Evolutionary conservation across 2,888 invertebrate genomes (phyloP).

Genomic region (Polietes domitor): DNA sequence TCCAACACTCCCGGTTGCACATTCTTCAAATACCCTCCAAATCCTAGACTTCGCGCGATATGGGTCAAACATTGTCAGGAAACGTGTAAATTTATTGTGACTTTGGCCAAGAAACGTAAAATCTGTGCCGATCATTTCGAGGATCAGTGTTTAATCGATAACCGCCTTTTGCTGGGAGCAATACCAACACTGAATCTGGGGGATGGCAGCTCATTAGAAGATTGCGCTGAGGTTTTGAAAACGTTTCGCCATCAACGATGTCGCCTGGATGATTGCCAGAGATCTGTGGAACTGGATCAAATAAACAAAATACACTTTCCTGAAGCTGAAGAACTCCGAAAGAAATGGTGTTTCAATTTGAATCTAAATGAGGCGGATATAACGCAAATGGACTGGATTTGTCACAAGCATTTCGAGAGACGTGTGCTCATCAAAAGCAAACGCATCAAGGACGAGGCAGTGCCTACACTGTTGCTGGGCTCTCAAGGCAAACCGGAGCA

Average conservation of each 20-base stretch:
- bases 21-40: conserved; percentile 37
- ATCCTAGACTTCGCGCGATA: neutral
- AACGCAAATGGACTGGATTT: conserved; percentile 65
- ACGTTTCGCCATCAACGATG: conserved; percentile 45
- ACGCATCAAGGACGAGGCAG: conserved; percentile 66
- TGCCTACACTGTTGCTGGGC: conserved; percentile 74
- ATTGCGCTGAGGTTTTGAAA: conserved; percentile 6
- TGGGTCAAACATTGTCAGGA: conserved; percentile 19
- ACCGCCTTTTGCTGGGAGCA: conserved; percentile 72
- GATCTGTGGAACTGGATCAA: conserved; percentile 52
- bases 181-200: conserved; percentile 72
- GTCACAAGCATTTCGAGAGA: conserved; percentile 74
- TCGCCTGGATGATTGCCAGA: conserved; percentile 57
- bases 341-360: conserved; percentile 74
- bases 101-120: conserved; percentile 53
- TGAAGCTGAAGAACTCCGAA: conserved; percentile 27
- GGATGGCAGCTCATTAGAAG: neutral
- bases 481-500: conserved; percentile 45
- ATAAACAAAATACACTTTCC: conserved; percentile 67
- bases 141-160: conserved; percentile 68
- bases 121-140: conserved; percentile 74
- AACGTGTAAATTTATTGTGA: conserved; percentile 25
- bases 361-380: conserved; percentile 46
- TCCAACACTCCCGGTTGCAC: neutral
- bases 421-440: conserved; percentile 68